Base-by-base conservation (phyloP, 2,888 invertebrate genomes). In the Barypeithes pellucidus region DNA sequence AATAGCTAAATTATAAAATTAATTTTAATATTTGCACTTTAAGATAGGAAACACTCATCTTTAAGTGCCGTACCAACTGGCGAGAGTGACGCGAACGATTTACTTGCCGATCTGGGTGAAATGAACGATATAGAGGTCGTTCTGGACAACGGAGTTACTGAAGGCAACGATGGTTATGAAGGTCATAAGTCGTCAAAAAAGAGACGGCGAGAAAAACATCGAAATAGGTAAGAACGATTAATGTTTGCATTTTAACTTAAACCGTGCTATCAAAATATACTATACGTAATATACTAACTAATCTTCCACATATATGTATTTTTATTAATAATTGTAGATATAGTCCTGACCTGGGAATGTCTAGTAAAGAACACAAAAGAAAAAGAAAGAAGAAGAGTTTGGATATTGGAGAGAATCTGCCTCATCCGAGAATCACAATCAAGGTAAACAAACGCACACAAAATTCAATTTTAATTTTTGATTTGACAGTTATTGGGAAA, bases 381-480 rank as follows among this genome's bases (percentile, higher is more conserved):
- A 94, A 94, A 82, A 89, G 94, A 76, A 94, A 94, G 88, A 92
- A 93, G 89, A 94, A 94, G 86, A 91, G 90, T 74, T 88, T 93
- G 73, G 93, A 93, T 80, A 85, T 91, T 75, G 89, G 89, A 72
- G 84, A 85, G 52, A 88, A 88, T 72, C 87, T 89, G 78, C 90
- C 90, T 22, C 92, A 92, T 85, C 92, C 94, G 24, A 90, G 94
- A 82, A 94, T 95, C 67, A 95, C 94, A 72, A 94, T 94, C 61
- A 95, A 94, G 88, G 93, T 93, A n/a, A n/a, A n/a, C n/a, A n/a
- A n/a, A n/a, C n/a, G n/a, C n/a, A n/a, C n/a, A n/a, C n/a, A n/a
- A n/a, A n/a, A n/a, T n/a, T n/a, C n/a, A n/a, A n/a, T n/a, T n/a
- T n/a, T n/a, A n/a, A n/a, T n/a, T n/a, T n/a, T n/a, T n/a, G n/a